phyloP scores from a whole-genome alignment of 1,140 invertebrate genomes.

The Pseudoatta argentina region DNA sequence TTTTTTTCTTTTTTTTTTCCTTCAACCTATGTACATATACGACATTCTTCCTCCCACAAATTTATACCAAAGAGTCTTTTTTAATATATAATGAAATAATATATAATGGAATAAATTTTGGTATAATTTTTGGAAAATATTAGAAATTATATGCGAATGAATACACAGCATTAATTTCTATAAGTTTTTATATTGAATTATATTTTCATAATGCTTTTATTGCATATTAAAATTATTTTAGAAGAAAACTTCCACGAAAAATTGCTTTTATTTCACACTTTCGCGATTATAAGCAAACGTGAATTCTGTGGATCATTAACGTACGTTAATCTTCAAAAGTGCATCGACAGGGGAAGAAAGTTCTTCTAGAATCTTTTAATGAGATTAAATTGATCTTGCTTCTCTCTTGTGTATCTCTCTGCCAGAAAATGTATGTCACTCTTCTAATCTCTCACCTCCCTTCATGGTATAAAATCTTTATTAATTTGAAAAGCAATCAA shows the following conservation, averaged over 20 bases:
- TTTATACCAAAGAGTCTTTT: not conserved
- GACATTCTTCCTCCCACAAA: not conserved
- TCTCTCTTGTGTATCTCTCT: not conserved
- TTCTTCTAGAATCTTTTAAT: constrained; percentile 42
- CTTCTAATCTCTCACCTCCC: constrained; percentile 32
- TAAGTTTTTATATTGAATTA: not conserved
- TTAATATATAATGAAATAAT: no score
- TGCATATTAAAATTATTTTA: not conserved
- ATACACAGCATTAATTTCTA: not conserved
- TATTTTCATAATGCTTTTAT: not conserved
- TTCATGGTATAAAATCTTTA: not conserved
- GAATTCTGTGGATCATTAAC: constrained; percentile 64
- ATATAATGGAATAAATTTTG: no score
- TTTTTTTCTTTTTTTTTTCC: constrained; percentile 1
- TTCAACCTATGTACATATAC: not conserved
- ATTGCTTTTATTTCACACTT: not conserved
- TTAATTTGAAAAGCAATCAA: not conserved
- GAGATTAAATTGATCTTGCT: constrained; percentile 55
- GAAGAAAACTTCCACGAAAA: not conserved
- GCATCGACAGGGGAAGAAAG: constrained; percentile 37
- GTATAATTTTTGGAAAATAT: not conserved
- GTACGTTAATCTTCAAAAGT: constrained; percentile 63
- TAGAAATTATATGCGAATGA: not conserved
- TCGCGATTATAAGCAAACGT: constrained; percentile 7
- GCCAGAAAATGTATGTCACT: constrained; percentile 34